A percentile compares a stretch with the other conserved stretches of the same genome.
phyloP scores from a whole-genome alignment of 2,113 vertebrate genomes.

The Noctilio leporinus region DNA sequence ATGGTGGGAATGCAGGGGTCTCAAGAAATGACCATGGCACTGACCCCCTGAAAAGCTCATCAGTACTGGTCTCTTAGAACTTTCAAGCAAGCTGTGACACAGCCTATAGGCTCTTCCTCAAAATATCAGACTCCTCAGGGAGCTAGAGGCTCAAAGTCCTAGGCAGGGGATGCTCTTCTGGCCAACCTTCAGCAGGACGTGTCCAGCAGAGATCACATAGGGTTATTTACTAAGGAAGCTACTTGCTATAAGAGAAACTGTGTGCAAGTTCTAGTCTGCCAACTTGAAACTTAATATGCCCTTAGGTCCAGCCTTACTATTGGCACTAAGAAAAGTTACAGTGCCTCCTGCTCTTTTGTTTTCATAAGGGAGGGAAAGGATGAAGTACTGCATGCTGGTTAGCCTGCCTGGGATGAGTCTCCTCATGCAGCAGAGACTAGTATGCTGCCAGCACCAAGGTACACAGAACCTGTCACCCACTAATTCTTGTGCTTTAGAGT shows the following conservation, averaged over 20 bases:
- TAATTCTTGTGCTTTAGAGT: background rate
- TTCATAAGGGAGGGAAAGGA: background rate
- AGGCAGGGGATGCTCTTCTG: background rate
- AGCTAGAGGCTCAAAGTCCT: background rate
- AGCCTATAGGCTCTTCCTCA: background rate
- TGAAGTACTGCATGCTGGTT: background rate
- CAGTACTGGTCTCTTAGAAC: background rate
- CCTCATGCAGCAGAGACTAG: background rate
- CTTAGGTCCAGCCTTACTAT: background rate
- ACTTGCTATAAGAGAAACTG: conserved; percentile 22
- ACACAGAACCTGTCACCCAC: background rate
- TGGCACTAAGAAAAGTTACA: conserved; percentile 4
- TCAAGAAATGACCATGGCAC: background rate
- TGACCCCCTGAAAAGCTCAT: background rate
- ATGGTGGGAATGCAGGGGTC: background rate
- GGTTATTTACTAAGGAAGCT: background rate
- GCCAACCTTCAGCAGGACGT: background rate
- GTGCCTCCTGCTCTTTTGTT: conserved; percentile 25
- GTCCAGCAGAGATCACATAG: background rate
- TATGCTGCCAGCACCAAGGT: background rate
- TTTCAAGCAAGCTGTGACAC: background rate
- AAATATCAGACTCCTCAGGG: background rate
- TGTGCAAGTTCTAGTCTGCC: background rate
- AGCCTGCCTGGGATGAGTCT: background rate
- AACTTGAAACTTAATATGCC: background rate